Evolutionary conservation across 2,888 invertebrate genomes (phyloP).

Genomic region (Listrodromus nycthemerus): DNA sequence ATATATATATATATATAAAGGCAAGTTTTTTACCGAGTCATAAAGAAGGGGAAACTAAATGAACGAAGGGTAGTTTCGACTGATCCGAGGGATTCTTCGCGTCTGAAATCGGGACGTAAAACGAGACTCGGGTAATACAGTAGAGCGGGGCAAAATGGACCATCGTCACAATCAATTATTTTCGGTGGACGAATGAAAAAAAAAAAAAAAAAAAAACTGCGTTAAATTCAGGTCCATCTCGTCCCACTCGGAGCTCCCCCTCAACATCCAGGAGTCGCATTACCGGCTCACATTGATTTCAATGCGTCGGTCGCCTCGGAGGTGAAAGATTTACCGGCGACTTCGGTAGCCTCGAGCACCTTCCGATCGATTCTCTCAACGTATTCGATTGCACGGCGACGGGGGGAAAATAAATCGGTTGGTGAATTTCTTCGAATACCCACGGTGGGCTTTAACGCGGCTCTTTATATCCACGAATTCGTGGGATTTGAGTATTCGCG

Average conservation of each 20-base stretch:
- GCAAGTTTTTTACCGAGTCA: neutral
- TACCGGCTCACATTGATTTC: neutral
- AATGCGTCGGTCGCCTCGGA: slow-evolving; percentile 10
- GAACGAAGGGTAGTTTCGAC: neutral
- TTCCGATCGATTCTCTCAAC: slow-evolving; percentile 49
- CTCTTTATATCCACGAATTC: slow-evolving; percentile 35
- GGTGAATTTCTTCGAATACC: slow-evolving; percentile 53
- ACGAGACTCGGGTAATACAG: neutral
- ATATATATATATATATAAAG: neutral
- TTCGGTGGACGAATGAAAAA: too few species aligned
- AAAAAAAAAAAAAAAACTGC: too few species aligned
- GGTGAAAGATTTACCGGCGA: slow-evolving; percentile 30
- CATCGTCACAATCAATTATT: too few species aligned
- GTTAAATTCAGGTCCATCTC: too few species aligned
- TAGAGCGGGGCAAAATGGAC: too few species aligned
- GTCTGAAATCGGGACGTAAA: neutral
- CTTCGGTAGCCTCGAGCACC: slow-evolving; percentile 21
- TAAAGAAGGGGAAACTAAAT: neutral
- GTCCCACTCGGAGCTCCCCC: too few species aligned
- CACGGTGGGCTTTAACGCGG: slow-evolving; percentile 13
- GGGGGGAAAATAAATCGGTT: neutral
- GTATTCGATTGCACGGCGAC: slow-evolving; percentile 42
- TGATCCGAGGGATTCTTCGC: neutral
- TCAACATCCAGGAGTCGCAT: neutral
- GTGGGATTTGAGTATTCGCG: slow-evolving; percentile 31